Base-by-base conservation (phyloP, 2,888 invertebrate genomes). In the Hylaea fasciaria region DNA sequence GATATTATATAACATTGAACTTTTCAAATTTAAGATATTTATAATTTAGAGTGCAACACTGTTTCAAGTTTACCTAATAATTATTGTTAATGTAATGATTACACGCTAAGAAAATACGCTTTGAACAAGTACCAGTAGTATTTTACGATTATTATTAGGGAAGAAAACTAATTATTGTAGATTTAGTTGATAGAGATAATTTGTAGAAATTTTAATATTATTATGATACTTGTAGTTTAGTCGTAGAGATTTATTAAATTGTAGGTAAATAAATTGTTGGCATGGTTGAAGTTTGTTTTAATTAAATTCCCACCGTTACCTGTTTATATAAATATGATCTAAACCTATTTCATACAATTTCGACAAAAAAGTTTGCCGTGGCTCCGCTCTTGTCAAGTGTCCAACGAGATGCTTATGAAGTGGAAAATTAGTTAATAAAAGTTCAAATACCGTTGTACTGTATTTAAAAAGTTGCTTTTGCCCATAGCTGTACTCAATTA, bases 211-310 rank as follows among this genome's bases (percentile, higher is more conserved):
- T 76, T 71, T 65, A 64, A 63, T 69, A 59, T 59, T 60, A 54
- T 58, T 22, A 62, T 59, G 54, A 61, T 58, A 62, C 63, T 64
- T 17, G 48, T 67, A 69, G 69, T 46, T 22, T 60, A 68, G 64
- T 9, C 45, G 50, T 65, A 64, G 61, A 49, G 66, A 63, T 62
- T 66, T 62, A 50, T 45, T 57, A 48, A 70, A 70, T 74, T 78
- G 74, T 79, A 83, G 80, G 73, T 73, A 79, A 84, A 83, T 83
- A 77, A 72, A 68, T 73, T 81, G 82, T 85, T 85, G 81, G 74
- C 76, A 84, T 82, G 81, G 70, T 79, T 78, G 68, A 59, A 69
- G 63, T 68, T 57, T 76, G 76, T 74, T 65, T 72, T 50, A 64
- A 58, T 69, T 22, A 7, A 17, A 41, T 32, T 32, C 28, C 3